phyloP scores from a whole-genome alignment of 2,888 invertebrate genomes.

The Hypena proboscidalis region DNA sequence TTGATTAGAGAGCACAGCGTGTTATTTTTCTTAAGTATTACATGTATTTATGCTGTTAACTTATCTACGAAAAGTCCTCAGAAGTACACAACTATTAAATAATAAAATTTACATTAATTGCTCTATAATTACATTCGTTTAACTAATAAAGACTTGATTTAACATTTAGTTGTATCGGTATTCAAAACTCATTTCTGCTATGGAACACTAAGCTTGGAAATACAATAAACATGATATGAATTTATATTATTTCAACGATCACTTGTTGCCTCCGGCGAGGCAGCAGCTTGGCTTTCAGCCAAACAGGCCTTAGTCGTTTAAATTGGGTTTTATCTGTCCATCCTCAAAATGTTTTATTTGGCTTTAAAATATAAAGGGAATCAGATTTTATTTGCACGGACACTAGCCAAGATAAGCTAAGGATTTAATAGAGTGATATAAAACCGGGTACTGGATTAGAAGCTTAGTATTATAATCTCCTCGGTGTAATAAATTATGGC shows the following conservation, averaged over 20 bases:
- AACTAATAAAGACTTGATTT: no score
- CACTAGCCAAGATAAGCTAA: neutral
- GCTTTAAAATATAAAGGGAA: slow-evolving; percentile 10
- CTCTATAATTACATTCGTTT: no score
- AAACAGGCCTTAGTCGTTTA: slow-evolving; percentile 35
- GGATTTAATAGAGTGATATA: neutral
- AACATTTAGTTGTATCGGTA: no score
- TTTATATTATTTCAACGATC: slow-evolving; percentile 36
- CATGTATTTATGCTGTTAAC: no score
- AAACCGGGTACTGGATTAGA: neutral
- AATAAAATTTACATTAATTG: no score
- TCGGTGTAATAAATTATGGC: slow-evolving; percentile 18
- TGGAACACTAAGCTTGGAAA: no score
- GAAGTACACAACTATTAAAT: no score
- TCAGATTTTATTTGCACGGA: neutral
- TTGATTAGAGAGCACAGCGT: no score
- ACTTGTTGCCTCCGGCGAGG: slow-evolving; percentile 52
- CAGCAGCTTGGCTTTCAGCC: slow-evolving; percentile 41
- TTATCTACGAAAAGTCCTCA: no score
- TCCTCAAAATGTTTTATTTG: slow-evolving; percentile 24
- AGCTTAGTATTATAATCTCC: slow-evolving; percentile 5
- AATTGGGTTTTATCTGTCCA: slow-evolving; percentile 31
- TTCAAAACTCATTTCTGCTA: no score
- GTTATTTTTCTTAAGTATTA: no score
- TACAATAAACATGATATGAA: slow-evolving; percentile 32